phyloP scores from a whole-genome alignment of 2,797 vertebrate species.

The Brotula barbata region DNA sequence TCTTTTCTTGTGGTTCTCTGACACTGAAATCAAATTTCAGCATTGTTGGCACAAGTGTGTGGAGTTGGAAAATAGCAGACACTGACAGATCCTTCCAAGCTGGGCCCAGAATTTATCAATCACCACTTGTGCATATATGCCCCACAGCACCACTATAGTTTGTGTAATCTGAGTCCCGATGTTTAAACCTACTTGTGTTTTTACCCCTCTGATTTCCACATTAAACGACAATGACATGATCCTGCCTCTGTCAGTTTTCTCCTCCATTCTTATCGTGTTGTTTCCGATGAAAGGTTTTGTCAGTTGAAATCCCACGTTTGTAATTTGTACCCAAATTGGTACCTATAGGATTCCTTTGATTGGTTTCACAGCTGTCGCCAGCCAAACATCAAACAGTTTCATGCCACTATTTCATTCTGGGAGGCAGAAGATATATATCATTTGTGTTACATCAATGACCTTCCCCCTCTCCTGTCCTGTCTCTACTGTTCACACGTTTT shows the following conservation, averaged over 20 bases:
- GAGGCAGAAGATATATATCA: conserved; percentile 6
- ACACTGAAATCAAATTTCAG: too few relatives aligned
- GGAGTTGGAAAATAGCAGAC: too few relatives aligned
- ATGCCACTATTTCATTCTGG: conserved; percentile 16
- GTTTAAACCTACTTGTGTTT: background rate
- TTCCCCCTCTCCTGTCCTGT: background rate
- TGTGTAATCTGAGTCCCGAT: background rate
- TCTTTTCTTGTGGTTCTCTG: too few relatives aligned
- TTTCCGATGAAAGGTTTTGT: conserved; percentile 18
- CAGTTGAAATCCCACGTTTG: conserved; percentile 23
- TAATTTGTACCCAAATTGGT: conserved; percentile 2
- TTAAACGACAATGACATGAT: background rate
- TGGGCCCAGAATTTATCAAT: too few relatives aligned
- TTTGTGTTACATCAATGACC: conserved; percentile 7
- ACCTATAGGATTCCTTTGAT: too few relatives aligned
- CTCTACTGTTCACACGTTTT: conserved; percentile 16
- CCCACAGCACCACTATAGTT: background rate
- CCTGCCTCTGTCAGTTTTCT: conserved; percentile 7
- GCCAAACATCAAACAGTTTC: background rate
- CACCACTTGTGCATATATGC: background rate
- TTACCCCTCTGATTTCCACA: conserved; percentile 2
- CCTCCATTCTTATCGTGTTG: conserved; percentile 6
- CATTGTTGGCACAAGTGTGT: too few relatives aligned
- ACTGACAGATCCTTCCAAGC: too few relatives aligned
- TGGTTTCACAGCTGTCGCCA: too few relatives aligned